A percentile compares a stretch with the other conserved stretches of the same genome.
Evolutionary conservation across 2,113 vertebrate species (phyloP).

Genomic region (Nycticebus coucang): DNA sequence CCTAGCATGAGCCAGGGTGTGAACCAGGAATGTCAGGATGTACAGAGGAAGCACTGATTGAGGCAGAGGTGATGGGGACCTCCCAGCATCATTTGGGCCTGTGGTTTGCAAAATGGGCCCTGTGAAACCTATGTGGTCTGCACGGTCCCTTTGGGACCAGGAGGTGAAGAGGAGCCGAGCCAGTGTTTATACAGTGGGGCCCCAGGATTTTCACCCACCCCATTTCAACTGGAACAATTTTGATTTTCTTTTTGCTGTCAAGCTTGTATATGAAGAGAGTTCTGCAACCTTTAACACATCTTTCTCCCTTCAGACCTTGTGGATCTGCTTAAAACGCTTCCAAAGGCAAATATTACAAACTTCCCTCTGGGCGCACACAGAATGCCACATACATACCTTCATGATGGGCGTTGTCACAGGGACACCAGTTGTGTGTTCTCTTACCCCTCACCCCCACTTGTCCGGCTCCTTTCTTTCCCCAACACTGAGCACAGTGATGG

Average conservation of each 20-base stretch:
- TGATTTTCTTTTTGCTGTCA: neutral
- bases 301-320: neutral
- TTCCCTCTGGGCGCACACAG: neutral
- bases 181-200: neutral
- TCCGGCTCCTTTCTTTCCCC: neutral
- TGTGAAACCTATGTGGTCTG: neutral
- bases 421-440: neutral
- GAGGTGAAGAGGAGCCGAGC: neutral
- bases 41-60: neutral
- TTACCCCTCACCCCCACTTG: neutral
- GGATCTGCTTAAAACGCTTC: neutral
- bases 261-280: neutral
- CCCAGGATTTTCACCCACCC: neutral
- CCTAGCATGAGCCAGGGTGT: no score
- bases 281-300: neutral
- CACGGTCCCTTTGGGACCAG: rapidly evolving
- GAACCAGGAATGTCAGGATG: no score
- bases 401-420: neutral
- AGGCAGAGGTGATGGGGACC: neutral
- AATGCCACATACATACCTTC: neutral
- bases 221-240: neutral
- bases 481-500: neutral
- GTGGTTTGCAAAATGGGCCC: neutral
- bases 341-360: neutral
- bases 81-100: neutral